Conservation (phyloP, 2,113 vertebrate species). For the Cyphomyrus discorhynchus region DNA sequence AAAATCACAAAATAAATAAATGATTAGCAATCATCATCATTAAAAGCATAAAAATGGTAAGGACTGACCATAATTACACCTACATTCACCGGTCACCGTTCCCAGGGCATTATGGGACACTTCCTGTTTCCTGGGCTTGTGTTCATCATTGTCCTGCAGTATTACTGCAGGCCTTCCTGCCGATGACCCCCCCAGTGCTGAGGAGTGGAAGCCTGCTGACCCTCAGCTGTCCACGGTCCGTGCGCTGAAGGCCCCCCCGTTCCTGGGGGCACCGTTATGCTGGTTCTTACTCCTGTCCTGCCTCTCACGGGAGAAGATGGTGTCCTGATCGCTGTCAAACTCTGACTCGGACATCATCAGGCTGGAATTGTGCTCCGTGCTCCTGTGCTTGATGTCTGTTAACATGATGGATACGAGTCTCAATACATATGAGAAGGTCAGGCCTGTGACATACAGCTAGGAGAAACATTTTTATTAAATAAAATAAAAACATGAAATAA, state of each 20-base stretch:
- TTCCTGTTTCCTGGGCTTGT: conserved; percentile 10
- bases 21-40: not conserved
- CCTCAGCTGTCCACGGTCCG: conserved; percentile 61
- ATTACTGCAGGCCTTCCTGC: not conserved
- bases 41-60: conserved; percentile 5
- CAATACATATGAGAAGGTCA: not conserved
- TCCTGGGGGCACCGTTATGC: conserved; percentile 52
- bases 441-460: not conserved
- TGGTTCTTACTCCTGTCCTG: conserved; percentile 57
- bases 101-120: conserved; percentile 10
- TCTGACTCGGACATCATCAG: conserved; percentile 90
- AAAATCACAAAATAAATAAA: conserved; percentile 2
- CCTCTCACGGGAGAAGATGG: conserved; percentile 73
- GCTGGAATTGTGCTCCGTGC: conserved; percentile 85
- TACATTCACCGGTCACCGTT: conserved; percentile 32
- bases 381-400: conserved; percentile 80
- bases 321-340: conserved; percentile 84
- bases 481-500: not conserved
- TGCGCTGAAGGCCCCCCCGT: conserved; percentile 65
- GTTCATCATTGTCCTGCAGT: conserved; percentile 7
- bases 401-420: not conserved
- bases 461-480: not conserved
- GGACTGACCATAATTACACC: conserved; percentile 19
- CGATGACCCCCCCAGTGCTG: not conserved
- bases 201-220: not conserved